Conservation (phyloP, 2,113 vertebrate species). For the Rhea americana region DNA sequence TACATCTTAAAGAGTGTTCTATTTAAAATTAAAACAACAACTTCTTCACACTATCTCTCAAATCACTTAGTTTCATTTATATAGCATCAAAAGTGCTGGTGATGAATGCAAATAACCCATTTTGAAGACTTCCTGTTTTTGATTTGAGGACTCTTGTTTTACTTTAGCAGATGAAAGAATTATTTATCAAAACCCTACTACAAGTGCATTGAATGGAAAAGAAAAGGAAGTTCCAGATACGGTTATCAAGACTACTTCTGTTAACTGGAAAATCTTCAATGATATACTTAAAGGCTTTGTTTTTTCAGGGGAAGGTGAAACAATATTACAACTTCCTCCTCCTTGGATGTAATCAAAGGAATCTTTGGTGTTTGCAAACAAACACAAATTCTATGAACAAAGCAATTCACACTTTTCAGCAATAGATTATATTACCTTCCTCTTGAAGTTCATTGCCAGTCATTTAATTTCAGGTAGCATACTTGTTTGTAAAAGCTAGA, state of each 20-base stretch:
- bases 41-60: neutral
- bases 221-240: neutral
- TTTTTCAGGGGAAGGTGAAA: neutral
- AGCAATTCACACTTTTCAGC: neutral
- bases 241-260: neutral
- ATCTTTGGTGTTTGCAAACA: neutral
- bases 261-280: neutral
- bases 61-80: neutral
- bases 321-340: neutral
- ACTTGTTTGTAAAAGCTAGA: neutral
- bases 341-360: neutral
- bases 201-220: neutral
- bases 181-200: neutral
- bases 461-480: neutral
- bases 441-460: neutral
- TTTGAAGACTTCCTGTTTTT: neutral
- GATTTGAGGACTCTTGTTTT: neutral
- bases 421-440: neutral
- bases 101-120: neutral
- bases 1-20: neutral
- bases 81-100: neutral
- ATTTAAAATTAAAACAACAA: neutral
- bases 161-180: neutral
- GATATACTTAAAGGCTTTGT: neutral
- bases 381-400: neutral